A percentile compares a stretch with the other conserved stretches of the same genome.
phyloP scores from a whole-genome alignment of 1,140 invertebrate species.

The Micrasema longulum region DNA sequence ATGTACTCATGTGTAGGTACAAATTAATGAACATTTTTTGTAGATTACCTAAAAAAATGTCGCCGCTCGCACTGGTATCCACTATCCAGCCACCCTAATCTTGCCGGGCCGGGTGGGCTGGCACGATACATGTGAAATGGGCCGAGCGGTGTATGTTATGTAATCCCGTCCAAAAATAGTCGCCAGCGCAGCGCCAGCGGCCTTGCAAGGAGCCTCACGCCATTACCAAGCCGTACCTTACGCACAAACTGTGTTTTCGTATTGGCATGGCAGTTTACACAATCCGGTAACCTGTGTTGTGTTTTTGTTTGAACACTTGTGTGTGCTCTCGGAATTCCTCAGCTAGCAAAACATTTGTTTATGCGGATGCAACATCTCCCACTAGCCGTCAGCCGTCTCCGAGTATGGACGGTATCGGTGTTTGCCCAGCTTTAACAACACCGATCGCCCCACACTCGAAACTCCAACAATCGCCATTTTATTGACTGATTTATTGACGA shows the following conservation, averaged over 20 bases:
- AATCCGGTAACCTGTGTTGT: slow-evolving; percentile 19
- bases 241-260: neutral
- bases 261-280: slow-evolving; percentile 11
- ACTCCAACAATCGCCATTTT: too few species aligned
- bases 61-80: too few species aligned
- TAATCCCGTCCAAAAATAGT: slow-evolving; percentile 20
- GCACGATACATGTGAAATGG: too few species aligned
- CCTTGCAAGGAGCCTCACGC: neutral
- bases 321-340: slow-evolving; percentile 20
- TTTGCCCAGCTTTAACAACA: slow-evolving; percentile 5
- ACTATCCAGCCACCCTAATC: too few species aligned
- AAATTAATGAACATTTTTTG: too few species aligned
- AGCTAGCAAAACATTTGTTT: slow-evolving; percentile 12
- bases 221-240: too few species aligned
- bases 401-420: neutral
- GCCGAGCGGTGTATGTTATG: neutral
- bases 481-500: neutral
- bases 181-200: neutral
- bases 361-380: slow-evolving; percentile 8
- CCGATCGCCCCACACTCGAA: too few species aligned
- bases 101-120: too few species aligned
- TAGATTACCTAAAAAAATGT: too few species aligned
- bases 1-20: too few species aligned
- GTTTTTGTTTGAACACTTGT: slow-evolving; percentile 36
- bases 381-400: neutral